Conservation (phyloP, 2,113 vertebrate species). For the Nannobrachium achirus region DNA sequence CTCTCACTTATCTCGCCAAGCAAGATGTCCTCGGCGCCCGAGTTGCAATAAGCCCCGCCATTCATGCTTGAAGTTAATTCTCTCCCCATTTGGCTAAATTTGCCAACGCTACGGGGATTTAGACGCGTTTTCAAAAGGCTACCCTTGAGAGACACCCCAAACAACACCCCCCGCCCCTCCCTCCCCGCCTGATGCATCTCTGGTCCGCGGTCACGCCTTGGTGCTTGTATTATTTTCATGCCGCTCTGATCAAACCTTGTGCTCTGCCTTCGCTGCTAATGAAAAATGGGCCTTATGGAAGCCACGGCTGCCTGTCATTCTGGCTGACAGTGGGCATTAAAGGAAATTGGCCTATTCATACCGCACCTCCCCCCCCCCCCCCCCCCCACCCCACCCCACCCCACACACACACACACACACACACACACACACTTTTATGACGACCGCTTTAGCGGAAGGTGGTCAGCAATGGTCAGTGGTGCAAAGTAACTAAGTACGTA, state of each 20-base stretch:
- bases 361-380: too few species aligned
- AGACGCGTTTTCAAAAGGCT: slow-evolving; percentile 38
- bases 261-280: slow-evolving; percentile 3
- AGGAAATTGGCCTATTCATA: slow-evolving; percentile 31
- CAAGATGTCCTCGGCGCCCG: slow-evolving; percentile 64
- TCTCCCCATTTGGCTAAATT: slow-evolving; percentile 58
- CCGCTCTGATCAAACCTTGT: slow-evolving; percentile 16
- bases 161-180: neutral
- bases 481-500: too few species aligned
- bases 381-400: too few species aligned
- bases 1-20: slow-evolving; percentile 62
- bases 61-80: slow-evolving; percentile 70
- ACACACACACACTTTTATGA: neutral
- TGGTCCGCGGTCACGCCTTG: slow-evolving; percentile 15
- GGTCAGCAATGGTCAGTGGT: too few species aligned
- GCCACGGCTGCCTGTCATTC: too few species aligned
- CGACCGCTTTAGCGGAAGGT: slow-evolving; percentile 20
- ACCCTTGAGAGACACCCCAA: slow-evolving; percentile 18
- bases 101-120: slow-evolving; percentile 56
- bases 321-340: neutral
- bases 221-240: slow-evolving; percentile 3
- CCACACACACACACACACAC: too few species aligned
- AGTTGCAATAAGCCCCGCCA: slow-evolving; percentile 60
- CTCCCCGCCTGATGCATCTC: slow-evolving; percentile 45
- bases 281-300: neutral